Evolutionary conservation across 2,797 vertebrate species (phyloP).

Genomic region (Cottoperca gobio): DNA sequence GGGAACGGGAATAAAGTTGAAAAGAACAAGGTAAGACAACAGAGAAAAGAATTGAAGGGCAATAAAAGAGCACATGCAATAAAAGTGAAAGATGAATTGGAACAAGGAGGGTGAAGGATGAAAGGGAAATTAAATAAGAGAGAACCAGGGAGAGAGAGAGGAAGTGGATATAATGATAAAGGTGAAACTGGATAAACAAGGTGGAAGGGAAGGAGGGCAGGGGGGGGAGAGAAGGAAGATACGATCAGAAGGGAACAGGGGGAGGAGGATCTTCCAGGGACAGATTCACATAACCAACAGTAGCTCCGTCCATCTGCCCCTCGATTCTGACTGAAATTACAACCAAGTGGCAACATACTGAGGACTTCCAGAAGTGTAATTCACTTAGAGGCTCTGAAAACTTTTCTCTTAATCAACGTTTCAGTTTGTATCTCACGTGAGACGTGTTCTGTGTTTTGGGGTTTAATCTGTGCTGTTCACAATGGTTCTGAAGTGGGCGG

Average conservation of each 20-base stretch:
- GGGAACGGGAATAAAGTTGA: not conserved
- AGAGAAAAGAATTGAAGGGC: not conserved
- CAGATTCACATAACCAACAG: constrained; percentile 13
- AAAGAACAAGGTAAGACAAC: not conserved
- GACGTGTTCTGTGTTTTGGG: no score
- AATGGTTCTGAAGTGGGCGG: not conserved
- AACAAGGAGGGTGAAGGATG: not conserved
- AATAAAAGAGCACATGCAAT: not conserved
- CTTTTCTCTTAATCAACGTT: not conserved
- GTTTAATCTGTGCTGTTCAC: no score
- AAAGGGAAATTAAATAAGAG: not conserved
- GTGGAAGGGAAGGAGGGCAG: not conserved
- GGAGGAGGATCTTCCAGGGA: not conserved
- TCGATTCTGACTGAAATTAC: not conserved
- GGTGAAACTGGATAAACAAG: no score
- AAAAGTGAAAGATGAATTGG: not conserved
- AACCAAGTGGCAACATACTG: constrained; percentile 10
- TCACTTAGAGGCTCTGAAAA: not conserved
- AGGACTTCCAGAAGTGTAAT: not conserved
- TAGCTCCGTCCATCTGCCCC: not conserved
- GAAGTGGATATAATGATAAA: no score
- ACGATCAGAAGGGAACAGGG: not conserved
- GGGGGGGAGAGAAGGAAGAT: not conserved
- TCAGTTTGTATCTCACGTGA: no score
- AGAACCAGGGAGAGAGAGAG: not conserved